These are phyloP conservation scores for Brachionus angularis DNA, from an alignment of 1,140 invertebrate genomes.

Conservation along the genomic window DNA sequence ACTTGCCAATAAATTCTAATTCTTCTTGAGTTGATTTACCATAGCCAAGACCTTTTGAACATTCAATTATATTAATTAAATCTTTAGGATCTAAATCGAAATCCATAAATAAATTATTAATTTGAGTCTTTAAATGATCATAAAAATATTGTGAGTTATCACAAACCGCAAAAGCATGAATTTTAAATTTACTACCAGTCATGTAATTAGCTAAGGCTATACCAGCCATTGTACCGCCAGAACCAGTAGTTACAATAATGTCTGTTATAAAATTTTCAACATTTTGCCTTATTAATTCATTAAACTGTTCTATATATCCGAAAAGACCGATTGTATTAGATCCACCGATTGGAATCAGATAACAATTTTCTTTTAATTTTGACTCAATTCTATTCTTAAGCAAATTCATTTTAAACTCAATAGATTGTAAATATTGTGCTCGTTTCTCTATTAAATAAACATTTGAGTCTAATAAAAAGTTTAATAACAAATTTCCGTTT, in stretches of 20 bases:
- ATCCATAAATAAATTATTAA: slow-evolving; percentile 46
- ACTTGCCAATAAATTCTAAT: slow-evolving; percentile 48
- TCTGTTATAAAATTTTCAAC: slow-evolving; percentile 49
- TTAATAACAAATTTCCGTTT: slow-evolving; percentile 51
- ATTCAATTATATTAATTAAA: slow-evolving; percentile 51
- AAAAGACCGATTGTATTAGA: slow-evolving; percentile 50
- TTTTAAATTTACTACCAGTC: slow-evolving; percentile 49
- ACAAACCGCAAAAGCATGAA: slow-evolving; percentile 50
- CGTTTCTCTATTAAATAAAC: slow-evolving; percentile 50
- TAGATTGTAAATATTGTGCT: slow-evolving; percentile 33
- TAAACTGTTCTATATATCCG: slow-evolving; percentile 51
- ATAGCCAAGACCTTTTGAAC: slow-evolving; percentile 51
- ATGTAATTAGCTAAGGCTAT: slow-evolving; percentile 51
- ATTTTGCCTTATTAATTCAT: slow-evolving; percentile 50
- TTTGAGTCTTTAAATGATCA: slow-evolving; percentile 48
- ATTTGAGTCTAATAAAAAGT: slow-evolving; percentile 49
- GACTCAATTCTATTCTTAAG: slow-evolving; percentile 42
- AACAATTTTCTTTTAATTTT: slow-evolving; percentile 48
- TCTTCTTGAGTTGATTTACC: slow-evolving; percentile 51
- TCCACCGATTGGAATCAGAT: slow-evolving; percentile 52
- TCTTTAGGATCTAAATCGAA: slow-evolving; percentile 44
- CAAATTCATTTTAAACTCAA: slow-evolving; percentile 27
- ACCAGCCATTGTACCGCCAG: slow-evolving; percentile 52
- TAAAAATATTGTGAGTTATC: slow-evolving; percentile 49
- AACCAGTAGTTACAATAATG: slow-evolving; percentile 52